These are phyloP conservation scores for Venusia cambrica DNA, from an alignment of 2,888 invertebrate genomes.

Conservation along the genomic window DNA sequence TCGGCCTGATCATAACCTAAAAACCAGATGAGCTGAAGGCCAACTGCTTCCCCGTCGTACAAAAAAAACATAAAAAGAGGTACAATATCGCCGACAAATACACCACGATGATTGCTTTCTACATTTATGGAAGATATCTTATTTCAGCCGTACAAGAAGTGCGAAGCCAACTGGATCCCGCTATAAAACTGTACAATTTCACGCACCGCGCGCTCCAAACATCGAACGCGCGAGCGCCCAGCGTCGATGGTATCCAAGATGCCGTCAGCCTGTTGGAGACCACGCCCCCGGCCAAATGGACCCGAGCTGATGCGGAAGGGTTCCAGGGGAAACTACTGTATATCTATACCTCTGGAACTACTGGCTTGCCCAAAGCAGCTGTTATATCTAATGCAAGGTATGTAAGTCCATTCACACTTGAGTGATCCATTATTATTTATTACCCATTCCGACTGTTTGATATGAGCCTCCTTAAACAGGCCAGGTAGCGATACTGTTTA, in stretches of 20 bases:
- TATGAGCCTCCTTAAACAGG: no score
- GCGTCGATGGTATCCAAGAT: conserved; percentile 75
- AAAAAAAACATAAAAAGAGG: no score
- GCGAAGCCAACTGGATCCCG: conserved; percentile 83
- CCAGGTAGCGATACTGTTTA: no score
- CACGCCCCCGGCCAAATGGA: conserved; percentile 78
- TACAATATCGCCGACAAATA: no score
- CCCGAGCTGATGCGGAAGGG: conserved; percentile 80
- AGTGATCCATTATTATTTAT: no score
- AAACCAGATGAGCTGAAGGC: no score
- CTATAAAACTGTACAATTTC: conserved; percentile 85
- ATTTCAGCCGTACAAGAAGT: conserved; percentile 86
- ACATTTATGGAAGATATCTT: neutral
- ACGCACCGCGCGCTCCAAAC: conserved; percentile 53
- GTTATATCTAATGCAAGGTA: conserved; percentile 96
- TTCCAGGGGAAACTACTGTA: conserved; percentile 93
- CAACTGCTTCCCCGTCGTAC: no score
- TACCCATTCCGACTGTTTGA: no score
- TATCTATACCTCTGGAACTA: conserved; percentile 99
- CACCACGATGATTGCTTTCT: conserved; percentile 3
- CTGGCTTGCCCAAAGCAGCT: conserved; percentile 98
- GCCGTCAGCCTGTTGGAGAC: conserved; percentile 81
- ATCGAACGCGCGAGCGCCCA: conserved; percentile 30
- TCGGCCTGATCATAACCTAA: no score
- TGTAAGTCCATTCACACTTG: no score